Percentiles rank a stretch among this genome's conserved stretches.
Evolutionary conservation across 2,888 invertebrate species (phyloP).

Genomic region (Rotaria sp.): DNA sequence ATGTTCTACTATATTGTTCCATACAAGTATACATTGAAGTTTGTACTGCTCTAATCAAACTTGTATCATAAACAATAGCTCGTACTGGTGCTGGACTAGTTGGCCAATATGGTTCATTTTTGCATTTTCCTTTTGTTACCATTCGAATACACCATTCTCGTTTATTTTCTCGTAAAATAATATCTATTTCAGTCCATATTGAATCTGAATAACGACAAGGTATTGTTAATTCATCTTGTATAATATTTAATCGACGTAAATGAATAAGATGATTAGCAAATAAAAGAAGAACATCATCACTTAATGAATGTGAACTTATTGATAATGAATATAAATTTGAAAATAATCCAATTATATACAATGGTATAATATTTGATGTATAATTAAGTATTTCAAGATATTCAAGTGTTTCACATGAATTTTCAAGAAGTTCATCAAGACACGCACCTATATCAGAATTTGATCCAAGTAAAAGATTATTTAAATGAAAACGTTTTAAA

Average conservation of each 20-base stretch:
- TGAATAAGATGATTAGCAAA: not conserved
- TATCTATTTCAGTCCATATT: not conserved
- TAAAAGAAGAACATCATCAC: not conserved
- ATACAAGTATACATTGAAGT: not conserved
- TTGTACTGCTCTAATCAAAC: not conserved
- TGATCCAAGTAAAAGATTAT: not conserved
- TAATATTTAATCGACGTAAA: not conserved
- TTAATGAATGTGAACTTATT: not conserved
- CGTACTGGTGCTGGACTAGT: not conserved
- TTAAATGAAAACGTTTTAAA: not conserved
- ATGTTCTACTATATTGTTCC: not conserved
- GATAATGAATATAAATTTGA: not conserved
- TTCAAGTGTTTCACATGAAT: not conserved
- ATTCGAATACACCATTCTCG: not conserved
- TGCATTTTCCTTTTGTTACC: not conserved
- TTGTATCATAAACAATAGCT: not conserved
- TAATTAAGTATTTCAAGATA: not conserved
- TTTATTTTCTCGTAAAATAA: not conserved
- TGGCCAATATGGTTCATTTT: not conserved
- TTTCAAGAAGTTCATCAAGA: not conserved
- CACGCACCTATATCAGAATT: not conserved
- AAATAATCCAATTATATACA: not conserved
- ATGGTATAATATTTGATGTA: not conserved
- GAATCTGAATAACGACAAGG: not conserved
- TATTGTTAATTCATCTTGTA: not conserved